A percentile compares a stretch with the other conserved stretches of the same genome.
Conservation (phyloP, 2,797 vertebrate species). For the Hydrolagus colliei region DNA sequence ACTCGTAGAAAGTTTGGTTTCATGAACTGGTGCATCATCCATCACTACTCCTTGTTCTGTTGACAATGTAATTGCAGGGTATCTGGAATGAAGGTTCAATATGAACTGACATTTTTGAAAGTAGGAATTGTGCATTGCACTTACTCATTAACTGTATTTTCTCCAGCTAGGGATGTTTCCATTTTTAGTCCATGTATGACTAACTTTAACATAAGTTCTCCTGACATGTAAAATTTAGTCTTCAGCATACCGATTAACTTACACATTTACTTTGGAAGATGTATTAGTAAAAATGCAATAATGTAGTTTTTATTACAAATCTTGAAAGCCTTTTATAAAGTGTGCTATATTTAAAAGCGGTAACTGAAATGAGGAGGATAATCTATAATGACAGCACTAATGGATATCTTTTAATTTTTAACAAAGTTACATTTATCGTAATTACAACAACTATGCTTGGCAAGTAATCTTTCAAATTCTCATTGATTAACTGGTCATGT, state of each 20-base stretch:
- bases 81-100: constrained; percentile 69
- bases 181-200: constrained; percentile 74
- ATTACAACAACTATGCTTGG: constrained; percentile 25
- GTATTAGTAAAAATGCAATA: constrained; percentile 31
- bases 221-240: constrained; percentile 69
- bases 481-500: constrained; percentile 96
- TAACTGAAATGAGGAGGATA: constrained; percentile 14
- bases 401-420: constrained; percentile 32
- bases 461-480: constrained; percentile 69
- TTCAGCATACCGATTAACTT: constrained; percentile 32
- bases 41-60: constrained; percentile 67
- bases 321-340: constrained; percentile 29
- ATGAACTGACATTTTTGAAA: constrained; percentile 74
- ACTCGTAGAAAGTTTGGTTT: constrained; percentile 74
- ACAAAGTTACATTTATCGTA: constrained; percentile 30
- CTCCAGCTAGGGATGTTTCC: constrained; percentile 66
- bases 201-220: constrained; percentile 68
- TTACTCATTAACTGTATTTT: constrained; percentile 75
- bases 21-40: constrained; percentile 66
- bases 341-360: constrained; percentile 30
- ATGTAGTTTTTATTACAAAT: constrained; percentile 31
- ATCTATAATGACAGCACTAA: constrained; percentile 27
- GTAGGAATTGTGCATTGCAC: constrained; percentile 70
- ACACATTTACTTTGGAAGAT: constrained; percentile 11
- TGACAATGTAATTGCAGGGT: constrained; percentile 76